A percentile compares a stretch with the other conserved stretches of the same genome.
Conservation (phyloP, 2,113 vertebrate genomes). For the Corydoras maculifer region DNA sequence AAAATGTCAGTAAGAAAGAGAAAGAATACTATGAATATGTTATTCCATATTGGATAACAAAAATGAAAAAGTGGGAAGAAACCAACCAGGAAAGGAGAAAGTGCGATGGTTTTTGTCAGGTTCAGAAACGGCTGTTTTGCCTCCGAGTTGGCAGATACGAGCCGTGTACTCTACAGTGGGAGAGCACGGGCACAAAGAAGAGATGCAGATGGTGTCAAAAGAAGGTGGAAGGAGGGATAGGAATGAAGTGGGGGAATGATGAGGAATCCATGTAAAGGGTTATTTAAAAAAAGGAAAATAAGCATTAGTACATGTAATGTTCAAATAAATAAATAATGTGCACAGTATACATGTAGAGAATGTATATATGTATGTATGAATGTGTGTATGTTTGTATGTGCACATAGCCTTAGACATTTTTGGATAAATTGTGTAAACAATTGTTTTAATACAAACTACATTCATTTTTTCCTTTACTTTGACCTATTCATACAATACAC, state of each 20-base stretch:
- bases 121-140: slow-evolving; percentile 64
- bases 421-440: no score
- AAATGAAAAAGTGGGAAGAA: slow-evolving; percentile 23
- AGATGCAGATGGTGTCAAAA: slow-evolving; percentile 52
- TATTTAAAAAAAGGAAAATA: slow-evolving; percentile 12
- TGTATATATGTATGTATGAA: no score
- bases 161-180: slow-evolving; percentile 84
- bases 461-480: no score
- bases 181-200: slow-evolving; percentile 46
- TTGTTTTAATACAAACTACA: no score
- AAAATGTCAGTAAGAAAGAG: not conserved
- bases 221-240: slow-evolving; percentile 48
- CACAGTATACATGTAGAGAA: no score
- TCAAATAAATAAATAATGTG: not conserved
- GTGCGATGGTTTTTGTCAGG: slow-evolving; percentile 73
- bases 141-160: slow-evolving; percentile 73
- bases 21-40: not conserved
- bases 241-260: slow-evolving; percentile 21
- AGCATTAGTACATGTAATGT: not conserved
- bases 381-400: no score
- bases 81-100: slow-evolving; percentile 86
- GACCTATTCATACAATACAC: not conserved
- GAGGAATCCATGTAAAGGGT: slow-evolving; percentile 22
- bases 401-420: no score
- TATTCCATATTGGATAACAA: no score